Conservation (phyloP, 2,113 vertebrate genomes). For the Megaceryle torquata region DNA sequence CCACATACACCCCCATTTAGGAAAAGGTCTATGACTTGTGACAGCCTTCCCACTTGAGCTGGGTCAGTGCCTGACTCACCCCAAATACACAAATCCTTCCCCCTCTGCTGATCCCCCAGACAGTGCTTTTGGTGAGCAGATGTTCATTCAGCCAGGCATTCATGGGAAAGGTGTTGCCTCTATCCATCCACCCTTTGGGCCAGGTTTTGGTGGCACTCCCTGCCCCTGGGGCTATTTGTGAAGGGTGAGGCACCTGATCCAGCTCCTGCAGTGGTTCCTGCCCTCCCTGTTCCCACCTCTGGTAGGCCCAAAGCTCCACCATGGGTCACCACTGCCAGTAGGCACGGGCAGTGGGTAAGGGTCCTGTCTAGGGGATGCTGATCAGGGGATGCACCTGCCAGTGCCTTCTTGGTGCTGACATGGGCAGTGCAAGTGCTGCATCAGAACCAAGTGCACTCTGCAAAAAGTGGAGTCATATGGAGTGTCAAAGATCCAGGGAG, state of each 20-base stretch:
- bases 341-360: no score
- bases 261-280: background rate
- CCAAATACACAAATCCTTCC: background rate
- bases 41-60: background rate
- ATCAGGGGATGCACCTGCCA: background rate
- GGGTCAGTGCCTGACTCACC: background rate
- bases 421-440: background rate
- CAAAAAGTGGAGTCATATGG: background rate
- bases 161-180: background rate
- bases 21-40: background rate
- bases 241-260: rapidly evolving
- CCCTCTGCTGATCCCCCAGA: rapidly evolving
- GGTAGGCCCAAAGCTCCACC: background rate
- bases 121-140: rapidly evolving
- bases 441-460: background rate
- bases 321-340: background rate
- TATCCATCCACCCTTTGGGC: rapidly evolving
- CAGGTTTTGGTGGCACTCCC: background rate
- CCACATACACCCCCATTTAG: rapidly evolving
- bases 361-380: background rate
- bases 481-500: background rate
- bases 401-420: no score
- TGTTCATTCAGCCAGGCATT: background rate
- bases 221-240: rapidly evolving
- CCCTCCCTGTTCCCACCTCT: background rate